These are phyloP conservation scores for Trichopria drosophilae DNA, from an alignment of 2,888 invertebrate species.

Conservation along the genomic window DNA sequence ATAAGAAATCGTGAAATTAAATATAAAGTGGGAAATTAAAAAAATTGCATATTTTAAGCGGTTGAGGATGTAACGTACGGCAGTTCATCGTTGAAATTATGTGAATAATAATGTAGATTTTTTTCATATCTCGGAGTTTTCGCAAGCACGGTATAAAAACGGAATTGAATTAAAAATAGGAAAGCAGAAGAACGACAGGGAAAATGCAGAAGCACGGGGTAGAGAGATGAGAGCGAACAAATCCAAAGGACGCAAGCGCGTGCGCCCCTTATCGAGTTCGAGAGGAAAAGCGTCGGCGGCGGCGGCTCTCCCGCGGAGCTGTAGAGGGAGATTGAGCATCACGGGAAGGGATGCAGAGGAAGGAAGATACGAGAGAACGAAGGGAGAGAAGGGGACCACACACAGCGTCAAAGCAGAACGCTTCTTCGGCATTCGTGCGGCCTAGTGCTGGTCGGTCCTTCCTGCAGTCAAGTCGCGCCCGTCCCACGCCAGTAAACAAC, in stretches of 20 bases:
- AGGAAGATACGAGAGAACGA: constrained; percentile 31
- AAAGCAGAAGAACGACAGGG: background rate
- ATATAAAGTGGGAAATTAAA: too few species aligned
- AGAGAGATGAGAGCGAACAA: constrained; percentile 26
- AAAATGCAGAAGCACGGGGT: constrained; percentile 35
- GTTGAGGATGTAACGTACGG: too few species aligned
- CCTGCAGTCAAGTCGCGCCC: constrained; percentile 43
- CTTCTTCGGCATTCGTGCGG: constrained; percentile 31
- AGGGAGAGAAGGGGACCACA: constrained; percentile 39
- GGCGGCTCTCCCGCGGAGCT: constrained; percentile 2
- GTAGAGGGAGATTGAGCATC: constrained; percentile 7
- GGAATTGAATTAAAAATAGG: background rate
- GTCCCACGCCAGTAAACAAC: background rate
- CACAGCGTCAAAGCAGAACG: constrained; percentile 35
- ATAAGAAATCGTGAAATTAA: too few species aligned
- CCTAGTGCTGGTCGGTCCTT: constrained; percentile 53
- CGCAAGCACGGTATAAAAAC: too few species aligned
- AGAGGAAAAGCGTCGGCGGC: constrained; percentile 30
- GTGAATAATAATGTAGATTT: too few species aligned
- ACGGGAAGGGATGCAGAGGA: constrained; percentile 9
- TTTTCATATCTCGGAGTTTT: too few species aligned
- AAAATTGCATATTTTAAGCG: too few species aligned
- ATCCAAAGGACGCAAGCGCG: constrained; percentile 41
- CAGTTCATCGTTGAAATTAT: too few species aligned
- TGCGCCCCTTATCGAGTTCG: constrained; percentile 54